A percentile compares a stretch with the other conserved stretches of the same genome.
These are phyloP conservation scores for Hycleus cichorii DNA, from an alignment of 1,140 invertebrate species.

Conservation along the genomic window DNA sequence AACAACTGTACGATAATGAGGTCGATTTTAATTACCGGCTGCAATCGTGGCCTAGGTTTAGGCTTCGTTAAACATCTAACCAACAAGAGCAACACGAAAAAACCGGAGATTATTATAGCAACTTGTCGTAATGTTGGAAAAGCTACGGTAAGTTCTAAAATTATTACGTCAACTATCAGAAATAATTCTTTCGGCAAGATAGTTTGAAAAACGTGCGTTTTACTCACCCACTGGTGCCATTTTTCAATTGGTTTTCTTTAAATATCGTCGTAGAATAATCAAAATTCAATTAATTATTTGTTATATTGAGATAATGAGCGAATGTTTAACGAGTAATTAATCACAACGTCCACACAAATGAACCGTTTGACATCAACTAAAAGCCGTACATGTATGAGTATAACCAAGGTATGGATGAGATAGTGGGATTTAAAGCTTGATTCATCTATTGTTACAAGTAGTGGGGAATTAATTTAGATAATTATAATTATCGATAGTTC, in stretches of 20 bases:
- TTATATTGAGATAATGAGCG: too few relatives aligned
- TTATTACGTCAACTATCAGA: background rate
- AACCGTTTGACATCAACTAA: too few relatives aligned
- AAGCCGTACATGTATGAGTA: too few relatives aligned
- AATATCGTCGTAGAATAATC: too few relatives aligned
- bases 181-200: conserved; percentile 19
- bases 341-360: too few relatives aligned
- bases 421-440: too few relatives aligned
- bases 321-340: too few relatives aligned
- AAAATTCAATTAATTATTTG: too few relatives aligned
- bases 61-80: conserved; percentile 68
- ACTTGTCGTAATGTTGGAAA: conserved; percentile 61
- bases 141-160: conserved; percentile 48
- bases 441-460: too few relatives aligned
- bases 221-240: conserved; percentile 49
- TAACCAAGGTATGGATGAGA: too few relatives aligned
- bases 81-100: conserved; percentile 46
- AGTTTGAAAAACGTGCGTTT: background rate
- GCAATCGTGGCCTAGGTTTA: conserved; percentile 79
- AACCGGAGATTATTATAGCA: conserved; percentile 51
- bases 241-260: conserved; percentile 15
- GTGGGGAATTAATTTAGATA: too few relatives aligned
- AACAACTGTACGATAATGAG: conserved; percentile 47
- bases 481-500: too few relatives aligned
- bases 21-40: conserved; percentile 78